phyloP scores from a whole-genome alignment of 2,888 invertebrate genomes.

The Slavum lentiscoides region DNA sequence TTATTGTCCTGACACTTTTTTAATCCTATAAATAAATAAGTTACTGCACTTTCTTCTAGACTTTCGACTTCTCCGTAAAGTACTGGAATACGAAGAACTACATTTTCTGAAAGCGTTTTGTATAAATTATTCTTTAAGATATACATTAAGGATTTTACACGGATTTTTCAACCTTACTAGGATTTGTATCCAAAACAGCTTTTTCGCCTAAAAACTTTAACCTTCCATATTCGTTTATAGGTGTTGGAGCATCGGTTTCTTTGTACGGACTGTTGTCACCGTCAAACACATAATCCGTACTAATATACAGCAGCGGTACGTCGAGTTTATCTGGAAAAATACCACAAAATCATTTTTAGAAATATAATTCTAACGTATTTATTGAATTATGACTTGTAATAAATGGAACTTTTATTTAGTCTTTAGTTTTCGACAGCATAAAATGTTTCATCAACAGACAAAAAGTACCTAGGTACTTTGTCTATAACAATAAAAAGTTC shows the following conservation, averaged over 20 bases:
- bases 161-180: not conserved
- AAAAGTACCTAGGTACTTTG: no score
- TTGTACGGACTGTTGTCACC: conserved; percentile 62
- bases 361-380: not conserved
- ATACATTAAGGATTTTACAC: not conserved
- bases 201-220: conserved; percentile 63
- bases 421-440: no score
- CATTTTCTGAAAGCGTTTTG: conserved; percentile 58
- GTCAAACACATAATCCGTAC: conserved; percentile 66
- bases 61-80: conserved; percentile 62
- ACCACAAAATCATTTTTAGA: not conserved
- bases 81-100: conserved; percentile 63
- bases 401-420: no score
- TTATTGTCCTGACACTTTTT: conserved; percentile 56
- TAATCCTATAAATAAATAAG: conserved; percentile 57
- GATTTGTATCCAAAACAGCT: conserved; percentile 54
- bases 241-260: conserved; percentile 60
- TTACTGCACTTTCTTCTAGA: conserved; percentile 60
- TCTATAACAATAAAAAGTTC: no score
- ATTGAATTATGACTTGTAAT: not conserved
- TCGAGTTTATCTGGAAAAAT: conserved; percentile 40
- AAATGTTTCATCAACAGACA: no score
- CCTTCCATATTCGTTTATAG: conserved; percentile 63
- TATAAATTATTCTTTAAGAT: not conserved
- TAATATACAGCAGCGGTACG: conserved; percentile 62